phyloP scores from a whole-genome alignment of 2,888 invertebrate genomes.

The Auanema freiburgensis region DNA sequence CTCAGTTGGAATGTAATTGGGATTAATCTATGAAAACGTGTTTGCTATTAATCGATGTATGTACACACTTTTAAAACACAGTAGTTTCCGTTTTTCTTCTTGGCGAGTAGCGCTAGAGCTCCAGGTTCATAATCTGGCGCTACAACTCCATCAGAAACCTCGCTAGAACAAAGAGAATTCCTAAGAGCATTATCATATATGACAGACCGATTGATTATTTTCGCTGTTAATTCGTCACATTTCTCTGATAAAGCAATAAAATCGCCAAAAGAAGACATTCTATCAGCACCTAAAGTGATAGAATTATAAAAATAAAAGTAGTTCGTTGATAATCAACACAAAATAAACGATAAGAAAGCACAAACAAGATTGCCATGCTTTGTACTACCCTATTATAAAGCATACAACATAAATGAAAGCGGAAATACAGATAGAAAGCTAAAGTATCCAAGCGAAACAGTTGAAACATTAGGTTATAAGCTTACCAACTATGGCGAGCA shows the following conservation, averaged over 20 bases:
- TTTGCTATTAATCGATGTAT: not conserved
- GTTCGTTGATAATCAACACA: no score
- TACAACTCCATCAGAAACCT: conserved; percentile 97
- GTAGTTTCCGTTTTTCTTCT: conserved; percentile 91
- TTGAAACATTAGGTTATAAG: no score
- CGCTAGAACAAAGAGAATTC: conserved; percentile 57
- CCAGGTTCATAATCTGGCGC: conserved; percentile 86
- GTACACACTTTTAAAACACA: conserved; percentile 79
- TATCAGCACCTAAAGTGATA: conserved; percentile 76
- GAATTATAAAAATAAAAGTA: not conserved
- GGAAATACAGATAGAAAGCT: no score
- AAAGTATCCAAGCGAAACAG: no score
- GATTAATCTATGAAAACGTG: conserved; percentile 76
- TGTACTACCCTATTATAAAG: no score
- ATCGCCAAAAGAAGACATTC: conserved; percentile 99
- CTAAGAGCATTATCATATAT: not conserved
- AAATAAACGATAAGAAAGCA: no score
- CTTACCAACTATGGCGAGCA: no score
- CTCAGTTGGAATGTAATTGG: conserved; percentile 78
- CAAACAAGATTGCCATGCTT: no score
- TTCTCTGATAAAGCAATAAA: conserved; percentile 89
- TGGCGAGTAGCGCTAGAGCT: conserved; percentile 82
- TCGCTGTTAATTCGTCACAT: conserved; percentile 87
- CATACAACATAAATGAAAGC: no score
- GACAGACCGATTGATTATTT: conserved; percentile 76